Conservation (phyloP, 2,113 vertebrate genomes). For the Sciurus niger region DNA sequence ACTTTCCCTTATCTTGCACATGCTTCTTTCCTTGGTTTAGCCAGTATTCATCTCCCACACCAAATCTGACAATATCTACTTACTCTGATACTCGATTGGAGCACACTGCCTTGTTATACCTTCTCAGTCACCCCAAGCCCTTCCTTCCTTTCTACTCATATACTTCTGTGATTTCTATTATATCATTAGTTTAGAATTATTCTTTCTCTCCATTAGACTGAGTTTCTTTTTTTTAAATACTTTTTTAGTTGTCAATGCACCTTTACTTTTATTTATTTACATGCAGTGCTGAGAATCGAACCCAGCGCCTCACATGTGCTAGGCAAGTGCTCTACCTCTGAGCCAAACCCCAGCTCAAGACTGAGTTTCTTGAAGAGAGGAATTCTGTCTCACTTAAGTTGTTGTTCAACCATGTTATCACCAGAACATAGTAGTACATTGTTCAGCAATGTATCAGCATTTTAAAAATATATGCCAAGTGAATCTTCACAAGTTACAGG, state of each 20-base stretch:
- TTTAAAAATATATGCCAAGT: slow-evolving; percentile 42
- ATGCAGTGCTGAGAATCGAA: too few species aligned
- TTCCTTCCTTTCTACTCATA: neutral
- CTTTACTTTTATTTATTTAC: too few species aligned
- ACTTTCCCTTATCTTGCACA: neutral
- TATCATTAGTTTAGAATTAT: neutral
- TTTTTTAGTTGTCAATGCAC: too few species aligned
- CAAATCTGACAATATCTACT: neutral
- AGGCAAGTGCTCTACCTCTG: too few species aligned
- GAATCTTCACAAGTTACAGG: neutral
- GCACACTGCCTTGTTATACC: neutral
- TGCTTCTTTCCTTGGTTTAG: slow-evolving; percentile 25
- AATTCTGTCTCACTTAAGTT: neutral
- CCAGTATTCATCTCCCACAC: neutral
- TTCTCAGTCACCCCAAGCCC: neutral
- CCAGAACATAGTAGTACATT: neutral
- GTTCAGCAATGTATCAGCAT: neutral
- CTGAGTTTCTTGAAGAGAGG: neutral
- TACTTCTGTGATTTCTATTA: neutral
- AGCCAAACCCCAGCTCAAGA: neutral
- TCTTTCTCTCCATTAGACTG: slow-evolving; percentile 1
- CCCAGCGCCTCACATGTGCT: too few species aligned
- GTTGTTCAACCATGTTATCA: neutral
- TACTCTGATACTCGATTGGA: neutral
- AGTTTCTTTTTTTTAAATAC: neutral